phyloP scores from a whole-genome alignment of 2,888 invertebrate genomes.

The Tholera decimalis region DNA sequence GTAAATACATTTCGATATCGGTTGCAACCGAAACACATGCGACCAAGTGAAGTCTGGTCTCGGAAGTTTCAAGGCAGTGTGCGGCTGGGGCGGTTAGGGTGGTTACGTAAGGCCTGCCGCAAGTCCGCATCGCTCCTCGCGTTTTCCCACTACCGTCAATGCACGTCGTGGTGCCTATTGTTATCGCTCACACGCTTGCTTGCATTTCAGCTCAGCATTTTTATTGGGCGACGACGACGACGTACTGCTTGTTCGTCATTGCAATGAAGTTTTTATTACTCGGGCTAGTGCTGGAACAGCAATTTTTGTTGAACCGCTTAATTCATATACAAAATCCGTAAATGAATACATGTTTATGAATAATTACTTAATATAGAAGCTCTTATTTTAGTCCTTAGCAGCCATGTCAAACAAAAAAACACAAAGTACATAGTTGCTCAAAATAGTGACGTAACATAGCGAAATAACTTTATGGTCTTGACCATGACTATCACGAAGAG shows the following conservation, averaged over 20 bases:
- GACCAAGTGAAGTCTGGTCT: slow-evolving; percentile 68
- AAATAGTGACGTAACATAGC: slow-evolving; percentile 21
- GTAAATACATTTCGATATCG: slow-evolving; percentile 44
- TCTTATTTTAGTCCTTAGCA: slow-evolving; percentile 6
- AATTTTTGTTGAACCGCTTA: slow-evolving; percentile 39
- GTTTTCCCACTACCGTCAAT: slow-evolving; percentile 67
- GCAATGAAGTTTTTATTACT: slow-evolving; percentile 70
- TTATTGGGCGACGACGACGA: slow-evolving; percentile 66
- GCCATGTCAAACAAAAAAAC: slow-evolving; percentile 23
- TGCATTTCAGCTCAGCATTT: slow-evolving; percentile 75
- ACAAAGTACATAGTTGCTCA: slow-evolving; percentile 11
- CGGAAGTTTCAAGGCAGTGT: slow-evolving; percentile 78
- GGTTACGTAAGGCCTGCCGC: slow-evolving; percentile 81
- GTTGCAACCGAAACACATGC: slow-evolving; percentile 60
- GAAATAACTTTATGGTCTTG: slow-evolving; percentile 15
- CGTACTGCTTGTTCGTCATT: slow-evolving; percentile 63
- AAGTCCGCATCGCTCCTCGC: slow-evolving; percentile 72
- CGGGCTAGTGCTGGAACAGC: slow-evolving; percentile 46
- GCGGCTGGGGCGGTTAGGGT: slow-evolving; percentile 63
- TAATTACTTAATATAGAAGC: background rate
- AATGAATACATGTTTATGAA: background rate
- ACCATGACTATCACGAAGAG: slow-evolving; percentile 16
- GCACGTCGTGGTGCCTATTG: slow-evolving; percentile 74
- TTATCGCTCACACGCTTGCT: slow-evolving; percentile 76
- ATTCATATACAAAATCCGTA: slow-evolving; percentile 7